Base-by-base conservation (phyloP, 2,888 invertebrate species). In the Trichogramma dendrolimi region DNA sequence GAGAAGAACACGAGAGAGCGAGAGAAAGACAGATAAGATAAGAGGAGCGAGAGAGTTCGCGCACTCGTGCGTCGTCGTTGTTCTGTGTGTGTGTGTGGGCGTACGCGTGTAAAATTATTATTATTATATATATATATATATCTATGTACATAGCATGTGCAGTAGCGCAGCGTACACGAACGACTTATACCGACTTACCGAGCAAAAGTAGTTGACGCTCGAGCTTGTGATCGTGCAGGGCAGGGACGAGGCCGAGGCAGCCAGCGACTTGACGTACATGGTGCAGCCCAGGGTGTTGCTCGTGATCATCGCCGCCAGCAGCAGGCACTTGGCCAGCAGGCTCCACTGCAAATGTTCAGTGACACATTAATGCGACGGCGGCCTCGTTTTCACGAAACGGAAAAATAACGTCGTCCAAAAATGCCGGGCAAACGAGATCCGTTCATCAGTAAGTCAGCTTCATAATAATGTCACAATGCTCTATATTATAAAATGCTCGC, bases 191-290 rank as follows among this genome's bases (percentile, higher is more conserved):
- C 54, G 58, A 81, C 83, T 82, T 79, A 88, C 88, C 69, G 88
- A 87, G 64, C 84, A 75, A 55, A 86, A 76, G 73, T 86, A 88
- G 76, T 86, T 87, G 27, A 85, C 82, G 1, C 86, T 84, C 40
- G 88, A 82, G 58, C 85, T 86, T 65, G 84, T 81, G 49, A 88
- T 83, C 7, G 87, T 87, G 0, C 86, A 85, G 5, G 83, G 81
- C 11, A 87, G 81, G 0, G 87, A 85, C 66, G 86, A 86, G 48
- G 80, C 75, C 1, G 84, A 81, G 1, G 81, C 80, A 67, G 87
- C 86, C 4, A 88, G 76, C 0, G 87, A 85, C 67, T 85, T 84
- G 52, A 86, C 82, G 73, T 86, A 88, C 69, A 85, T 81, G 8
- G 85, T 81, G 78, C 84, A 85, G 40, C 85, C 85, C 71, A 83